Base-by-base conservation (phyloP, 2,888 invertebrate genomes). In the Cheilosia vulpina region DNA sequence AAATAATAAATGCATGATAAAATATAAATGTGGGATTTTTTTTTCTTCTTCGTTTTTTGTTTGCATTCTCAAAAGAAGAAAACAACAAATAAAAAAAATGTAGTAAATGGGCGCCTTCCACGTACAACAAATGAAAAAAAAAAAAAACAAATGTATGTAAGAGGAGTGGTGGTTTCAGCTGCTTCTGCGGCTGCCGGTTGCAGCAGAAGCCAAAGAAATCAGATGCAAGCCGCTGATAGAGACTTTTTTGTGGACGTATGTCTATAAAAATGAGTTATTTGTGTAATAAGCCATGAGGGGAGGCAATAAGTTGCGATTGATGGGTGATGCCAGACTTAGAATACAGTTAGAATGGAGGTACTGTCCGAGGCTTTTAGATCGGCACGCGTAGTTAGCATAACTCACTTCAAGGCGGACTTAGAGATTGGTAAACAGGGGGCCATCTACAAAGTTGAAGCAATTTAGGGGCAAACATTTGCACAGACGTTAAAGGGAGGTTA, bases 161-260 rank as follows among this genome's bases (percentile, higher is more conserved):
- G 81, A 81, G 62, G 81, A 81, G 68, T 52, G 52, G 52, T 76
- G 85, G 72, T 85, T 85, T 80, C 85, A 81, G 81, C 80, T 81
- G 81, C 85, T 80, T 68, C 65, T 43, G 69, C 79, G 71, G 79
- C 71, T 72, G 79, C 65, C 45, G 34, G 45, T 75, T 75, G 53
- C 78, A 78, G 75, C 84, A 84, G 80, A 81, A 85, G 85, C 81
- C 85, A 85, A 80, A 80, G 66, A 66, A 85, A 85, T 81, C 85
- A 76, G 85, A 85, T 85, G 76, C 58, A 76, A 80, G 63, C 63
- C 69, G 65, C 45, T 75, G 84, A 75, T 83, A 77, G 63, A 52
- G 72, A 38, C 38, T 21, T 60, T 43, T 43, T 19, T 34, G 24
- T 53, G 41, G 66, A 78, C 63, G 50, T 80, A 57, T 50, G 50